Evolutionary conservation across 2,113 vertebrate species (phyloP).

Genomic region (Tychaedon coryphoeus): DNA sequence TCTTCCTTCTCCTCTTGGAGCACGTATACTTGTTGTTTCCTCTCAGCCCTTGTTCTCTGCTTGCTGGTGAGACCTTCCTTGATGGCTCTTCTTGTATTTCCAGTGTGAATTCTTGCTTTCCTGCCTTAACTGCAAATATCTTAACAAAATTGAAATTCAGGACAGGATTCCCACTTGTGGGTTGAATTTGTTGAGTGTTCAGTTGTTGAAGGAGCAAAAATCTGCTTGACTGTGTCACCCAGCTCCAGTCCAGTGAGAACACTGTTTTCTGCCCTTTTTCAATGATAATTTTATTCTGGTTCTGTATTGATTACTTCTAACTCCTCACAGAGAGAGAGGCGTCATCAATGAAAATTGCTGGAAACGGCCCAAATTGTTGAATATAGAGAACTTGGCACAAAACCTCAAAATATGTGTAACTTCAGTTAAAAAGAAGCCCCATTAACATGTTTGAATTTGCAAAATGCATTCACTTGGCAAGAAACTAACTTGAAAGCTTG

Average conservation of each 20-base stretch:
- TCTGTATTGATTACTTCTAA: background rate
- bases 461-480: background rate
- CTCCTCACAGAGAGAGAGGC: background rate
- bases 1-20: background rate
- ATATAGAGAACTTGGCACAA: background rate
- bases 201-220: background rate
- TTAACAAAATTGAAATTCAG: background rate
- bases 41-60: background rate
- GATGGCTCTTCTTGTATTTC: background rate
- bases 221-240: background rate
- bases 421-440: background rate
- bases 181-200: background rate
- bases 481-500: background rate
- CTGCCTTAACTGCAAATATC: background rate
- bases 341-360: background rate
- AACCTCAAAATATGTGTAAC: background rate
- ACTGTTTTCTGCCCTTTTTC: background rate
- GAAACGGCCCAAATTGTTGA: background rate
- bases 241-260: background rate
- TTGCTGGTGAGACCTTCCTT: background rate
- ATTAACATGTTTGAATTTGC: background rate
- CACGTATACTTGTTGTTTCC: background rate
- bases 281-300: background rate
- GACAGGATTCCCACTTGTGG: background rate
- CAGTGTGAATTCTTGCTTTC: background rate